phyloP scores from a whole-genome alignment of 1,140 invertebrate species.

The Drosophila tropicalis region DNA sequence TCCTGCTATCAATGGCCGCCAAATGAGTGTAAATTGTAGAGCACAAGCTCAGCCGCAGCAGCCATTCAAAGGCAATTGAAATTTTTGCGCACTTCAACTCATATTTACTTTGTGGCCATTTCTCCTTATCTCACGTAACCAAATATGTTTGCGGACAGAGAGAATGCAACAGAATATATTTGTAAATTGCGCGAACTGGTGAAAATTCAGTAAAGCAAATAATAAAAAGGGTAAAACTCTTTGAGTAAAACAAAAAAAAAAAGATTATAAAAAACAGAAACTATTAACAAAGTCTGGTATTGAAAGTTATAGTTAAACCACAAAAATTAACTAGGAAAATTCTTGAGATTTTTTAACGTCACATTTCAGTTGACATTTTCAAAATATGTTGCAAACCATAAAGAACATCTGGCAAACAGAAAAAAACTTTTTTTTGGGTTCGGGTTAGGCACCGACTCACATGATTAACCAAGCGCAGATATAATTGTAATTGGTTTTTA shows the following conservation, averaged over 20 bases:
- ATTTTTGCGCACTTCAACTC: not conserved
- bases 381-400: too few species aligned
- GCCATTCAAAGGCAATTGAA: not conserved
- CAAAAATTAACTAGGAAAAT: too few species aligned
- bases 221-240: not conserved
- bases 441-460: conserved; percentile 36
- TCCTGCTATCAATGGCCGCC: conserved; percentile 41
- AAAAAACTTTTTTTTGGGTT: not conserved
- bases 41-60: not conserved
- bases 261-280: not conserved
- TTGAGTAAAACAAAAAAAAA: not conserved
- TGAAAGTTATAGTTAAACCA: too few species aligned
- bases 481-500: conserved; percentile 70
- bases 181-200: conserved; percentile 18
- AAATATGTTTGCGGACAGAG: conserved; percentile 20
- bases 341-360: too few species aligned
- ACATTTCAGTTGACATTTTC: too few species aligned
- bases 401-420: conserved; percentile 28
- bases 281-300: too few species aligned
- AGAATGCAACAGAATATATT: conserved; percentile 7
- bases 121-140: conserved; percentile 67
- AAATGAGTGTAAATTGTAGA: conserved; percentile 49
- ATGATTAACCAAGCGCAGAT: conserved; percentile 77
- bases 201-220: not conserved
- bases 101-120: conserved; percentile 53